Base-by-base conservation (phyloP, 2,888 invertebrate species). In the Lacanobia wlatinum region DNA sequence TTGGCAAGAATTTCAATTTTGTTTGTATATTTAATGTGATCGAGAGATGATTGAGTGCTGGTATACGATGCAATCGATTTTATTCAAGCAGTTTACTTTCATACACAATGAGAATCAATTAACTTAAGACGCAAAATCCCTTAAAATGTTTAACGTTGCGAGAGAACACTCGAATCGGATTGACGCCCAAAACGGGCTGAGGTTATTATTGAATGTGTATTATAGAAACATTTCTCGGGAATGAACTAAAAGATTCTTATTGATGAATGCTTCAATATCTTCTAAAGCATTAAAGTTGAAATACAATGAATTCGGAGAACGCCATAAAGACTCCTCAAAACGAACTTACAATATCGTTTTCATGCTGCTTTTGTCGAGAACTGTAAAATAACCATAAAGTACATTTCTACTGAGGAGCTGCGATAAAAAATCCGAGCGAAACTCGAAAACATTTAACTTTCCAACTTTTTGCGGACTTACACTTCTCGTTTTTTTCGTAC, bases 361-460 rank as follows among this genome's bases (percentile, higher is more conserved):
- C 78, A 83, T 82, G 75, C 80, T 71, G 76, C 83, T 83, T 82
- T 87, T 85, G 79, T 85, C 70, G 83, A 85, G 81, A 81, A 85
- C 87, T 87, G 84, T 86, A 85, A 89, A 90, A 88, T 83, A 85
- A 83, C 84, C 81, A 82, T 87, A 85, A 84, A 90, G 78, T 82
- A 85, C 75, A 84, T 83, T 80, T 77, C 73, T 70, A 70, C 80
- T 34, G 74, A 87, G 86, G 87, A 84, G 83, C 83, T 80, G 80
- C 87, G 80, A 88, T 88, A 89, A 91, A 90, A 89, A 92, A 90
- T 89, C 88, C 75, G 76, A 70, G 82, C 82, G 80, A 86, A 88
- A 87, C 88, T 90, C 85, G 86, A 89, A 87, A 92, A 92, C 91
- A 91, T 92, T 93, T 92, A 93, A 92, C 92, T 92, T 90, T 12